These are phyloP conservation scores for Junco hyemalis DNA, from an alignment of 2,113 vertebrate species.

Conservation along the genomic window DNA sequence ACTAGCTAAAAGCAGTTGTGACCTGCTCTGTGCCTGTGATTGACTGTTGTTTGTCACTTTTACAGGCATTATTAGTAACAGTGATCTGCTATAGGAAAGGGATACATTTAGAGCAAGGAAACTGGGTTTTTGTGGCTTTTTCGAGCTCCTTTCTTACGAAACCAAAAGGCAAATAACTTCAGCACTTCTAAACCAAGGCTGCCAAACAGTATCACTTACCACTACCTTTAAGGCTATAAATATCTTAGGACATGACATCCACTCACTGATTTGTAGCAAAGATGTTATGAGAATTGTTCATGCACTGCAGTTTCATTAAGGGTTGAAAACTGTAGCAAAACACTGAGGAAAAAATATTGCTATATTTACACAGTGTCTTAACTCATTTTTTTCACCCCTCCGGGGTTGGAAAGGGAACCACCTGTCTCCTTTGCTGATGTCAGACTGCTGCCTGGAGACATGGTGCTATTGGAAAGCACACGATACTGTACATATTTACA, in stretches of 20 bases:
- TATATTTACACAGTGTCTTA: conserved; percentile 68
- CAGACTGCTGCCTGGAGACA: conserved; percentile 75
- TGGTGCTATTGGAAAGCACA: conserved; percentile 68
- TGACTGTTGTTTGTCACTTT: conserved; percentile 60
- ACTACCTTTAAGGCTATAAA: conserved; percentile 42
- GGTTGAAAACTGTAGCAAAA: conserved; percentile 54
- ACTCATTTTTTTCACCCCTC: conserved; percentile 31
- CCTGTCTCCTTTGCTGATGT: conserved; percentile 75
- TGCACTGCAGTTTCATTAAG: conserved; percentile 65
- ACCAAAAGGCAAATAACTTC: not conserved
- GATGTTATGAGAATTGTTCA: conserved; percentile 48
- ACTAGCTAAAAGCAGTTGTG: conserved; percentile 55
- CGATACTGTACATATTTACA: conserved; percentile 77
- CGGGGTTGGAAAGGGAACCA: conserved; percentile 74
- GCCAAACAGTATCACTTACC: conserved; percentile 35
- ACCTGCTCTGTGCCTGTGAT: conserved; percentile 37
- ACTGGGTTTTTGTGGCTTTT: conserved; percentile 10
- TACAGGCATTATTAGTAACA: conserved; percentile 44
- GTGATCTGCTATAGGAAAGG: conserved; percentile 18
- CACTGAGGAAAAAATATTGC: conserved; percentile 61
- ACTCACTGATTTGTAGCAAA: conserved; percentile 45
- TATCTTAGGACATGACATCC: conserved; percentile 57
- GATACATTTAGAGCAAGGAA: conserved; percentile 50
- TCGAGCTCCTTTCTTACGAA: conserved; percentile 27
- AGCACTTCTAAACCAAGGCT: conserved; percentile 11